These are phyloP conservation scores for Fabriciana adippe DNA, from an alignment of 2,888 invertebrate species.

Conservation along the genomic window DNA sequence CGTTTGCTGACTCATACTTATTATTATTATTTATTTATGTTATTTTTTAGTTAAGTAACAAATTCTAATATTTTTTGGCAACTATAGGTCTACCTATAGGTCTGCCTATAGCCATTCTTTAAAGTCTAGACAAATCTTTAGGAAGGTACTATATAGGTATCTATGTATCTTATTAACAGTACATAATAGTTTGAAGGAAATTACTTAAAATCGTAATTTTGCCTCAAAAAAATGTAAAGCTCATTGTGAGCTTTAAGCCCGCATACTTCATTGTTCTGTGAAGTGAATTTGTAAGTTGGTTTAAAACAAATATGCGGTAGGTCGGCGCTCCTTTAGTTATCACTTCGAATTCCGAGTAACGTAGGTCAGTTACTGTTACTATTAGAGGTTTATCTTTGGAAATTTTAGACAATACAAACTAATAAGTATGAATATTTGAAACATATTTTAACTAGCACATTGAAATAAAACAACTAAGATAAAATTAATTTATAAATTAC, in stretches of 20 bases:
- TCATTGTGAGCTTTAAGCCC: neutral
- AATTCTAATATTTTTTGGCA: neutral
- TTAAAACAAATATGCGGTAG: slow-evolving; percentile 32
- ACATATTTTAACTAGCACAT: too few relatives aligned
- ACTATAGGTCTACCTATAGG: too few relatives aligned
- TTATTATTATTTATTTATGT: neutral
- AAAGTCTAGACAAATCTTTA: too few relatives aligned
- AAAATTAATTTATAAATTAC: too few relatives aligned
- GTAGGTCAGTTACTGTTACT: slow-evolving; percentile 28
- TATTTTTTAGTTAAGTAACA: neutral
- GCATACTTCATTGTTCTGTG: slow-evolving; percentile 1
- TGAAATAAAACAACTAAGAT: too few relatives aligned
- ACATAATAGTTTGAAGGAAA: too few relatives aligned
- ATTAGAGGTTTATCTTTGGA: slow-evolving; percentile 4
- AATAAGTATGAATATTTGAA: neutral
- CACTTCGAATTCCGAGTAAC: slow-evolving; percentile 27
- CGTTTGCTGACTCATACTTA: too few relatives aligned
- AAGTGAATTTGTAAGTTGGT: slow-evolving; percentile 23
- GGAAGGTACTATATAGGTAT: too few relatives aligned
- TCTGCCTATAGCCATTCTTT: too few relatives aligned
- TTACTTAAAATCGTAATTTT: neutral
- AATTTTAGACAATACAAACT: slow-evolving; percentile 5
- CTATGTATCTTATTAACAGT: too few relatives aligned
- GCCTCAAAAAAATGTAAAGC: neutral
- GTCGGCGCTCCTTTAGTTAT: slow-evolving; percentile 26